These are phyloP conservation scores for Phortica magna DNA, from an alignment of 2,888 invertebrate species.

Conservation along the genomic window DNA sequence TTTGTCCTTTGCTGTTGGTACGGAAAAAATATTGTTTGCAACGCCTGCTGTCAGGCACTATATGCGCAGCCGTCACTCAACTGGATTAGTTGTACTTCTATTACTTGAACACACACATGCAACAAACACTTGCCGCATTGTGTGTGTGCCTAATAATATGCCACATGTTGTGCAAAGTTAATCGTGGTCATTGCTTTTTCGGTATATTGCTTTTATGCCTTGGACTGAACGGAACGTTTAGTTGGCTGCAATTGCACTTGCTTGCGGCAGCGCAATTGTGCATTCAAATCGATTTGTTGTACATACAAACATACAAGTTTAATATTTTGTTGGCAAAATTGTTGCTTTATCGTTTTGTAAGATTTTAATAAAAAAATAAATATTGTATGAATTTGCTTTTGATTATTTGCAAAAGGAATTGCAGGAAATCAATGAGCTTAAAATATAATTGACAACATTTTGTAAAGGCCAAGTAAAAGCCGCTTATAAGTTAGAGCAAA, in stretches of 20 bases:
- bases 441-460: conserved; percentile 33
- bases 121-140: not conserved
- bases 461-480: conserved; percentile 28
- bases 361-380: not conserved
- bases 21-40: conserved; percentile 21
- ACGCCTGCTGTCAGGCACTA: conserved; percentile 31
- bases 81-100: not conserved
- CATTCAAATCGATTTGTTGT: not conserved
- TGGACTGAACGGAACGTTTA: not conserved
- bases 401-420: conserved; percentile 28
- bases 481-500: conserved; percentile 25
- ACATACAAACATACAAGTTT: not conserved
- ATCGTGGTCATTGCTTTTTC: conserved; percentile 36
- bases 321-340: not conserved
- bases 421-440: conserved; percentile 33
- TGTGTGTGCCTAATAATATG: conserved; percentile 34
- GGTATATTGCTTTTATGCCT: conserved; percentile 30
- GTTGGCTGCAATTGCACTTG: not conserved
- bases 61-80: conserved; percentile 23
- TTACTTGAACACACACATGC: not conserved
- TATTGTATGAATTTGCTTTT: conserved; percentile 21
- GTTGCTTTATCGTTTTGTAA: not conserved
- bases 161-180: conserved; percentile 38
- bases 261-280: not conserved
- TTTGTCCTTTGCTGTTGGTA: conserved; percentile 1